Evolutionary conservation across 2,797 vertebrate genomes (phyloP), one percentile per base, ranked within the genome.

Genomic region (Acomys russatus): DNA sequence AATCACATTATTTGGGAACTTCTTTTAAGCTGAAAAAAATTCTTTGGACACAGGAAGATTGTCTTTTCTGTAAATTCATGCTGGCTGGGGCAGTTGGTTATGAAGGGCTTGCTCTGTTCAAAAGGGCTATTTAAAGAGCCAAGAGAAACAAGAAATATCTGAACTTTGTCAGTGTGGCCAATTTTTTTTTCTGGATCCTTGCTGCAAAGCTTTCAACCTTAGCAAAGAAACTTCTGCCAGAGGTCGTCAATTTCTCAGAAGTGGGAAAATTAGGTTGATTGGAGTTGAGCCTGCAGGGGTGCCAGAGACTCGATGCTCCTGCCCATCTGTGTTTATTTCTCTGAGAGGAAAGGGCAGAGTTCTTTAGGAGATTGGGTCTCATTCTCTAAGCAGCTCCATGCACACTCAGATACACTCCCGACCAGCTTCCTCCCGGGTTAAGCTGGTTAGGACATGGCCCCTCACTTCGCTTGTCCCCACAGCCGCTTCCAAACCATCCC

Each of bases 91-190:
- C 91, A 82, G 95, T 33, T 91, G 79, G 82, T 93, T 70, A 35
- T 79, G 78, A 82, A 92, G 44, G 33, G 49, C 87, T 86, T 83
- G 59, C 93, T 74, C 22, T 92, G 20, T 73, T 97, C 82, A 59
- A 66, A 94, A 87, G 3, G 7, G 33, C 88, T 93, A 93, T 63
- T 97, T 88, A 95, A 91, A 84, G 79, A 94, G 28, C 71, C 71
- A 64, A 38, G 61, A 77, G 88, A 93, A 97, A 90, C 25, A 89
- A 94, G 61, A 93, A 96, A 63, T 90, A 86, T 18, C 78, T 94
- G 78, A 94, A 86, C 78, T 64, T 61, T 78, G 25, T 88, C 17
- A 15, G 0, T 22, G 38, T 66, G 78, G 22, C 33, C 44, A 51
- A 84, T 51, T 77, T 15, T 77, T 54, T 95, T 59, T 95, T 94